Percentiles rank a stretch among this genome's conserved stretches.
Conservation (phyloP, 2,797 vertebrate species). For the Megalops cyprinoides region DNA sequence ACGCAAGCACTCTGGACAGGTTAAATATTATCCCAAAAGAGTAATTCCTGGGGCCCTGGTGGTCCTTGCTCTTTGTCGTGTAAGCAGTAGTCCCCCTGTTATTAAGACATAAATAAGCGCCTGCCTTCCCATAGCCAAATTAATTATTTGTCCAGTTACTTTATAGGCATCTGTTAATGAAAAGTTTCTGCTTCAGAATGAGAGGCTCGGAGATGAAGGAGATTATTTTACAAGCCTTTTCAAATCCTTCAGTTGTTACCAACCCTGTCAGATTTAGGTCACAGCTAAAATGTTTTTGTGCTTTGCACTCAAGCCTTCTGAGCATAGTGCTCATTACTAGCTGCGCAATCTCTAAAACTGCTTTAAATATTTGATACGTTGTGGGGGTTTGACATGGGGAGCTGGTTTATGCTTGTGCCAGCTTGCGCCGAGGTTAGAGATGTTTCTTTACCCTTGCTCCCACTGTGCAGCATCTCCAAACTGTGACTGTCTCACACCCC, state of each 20-base stretch:
- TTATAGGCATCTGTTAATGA: neutral
- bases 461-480: neutral
- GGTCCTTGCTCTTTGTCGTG: neutral
- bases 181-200: neutral
- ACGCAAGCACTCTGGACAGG: neutral
- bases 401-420: neutral
- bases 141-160: conserved; percentile 28
- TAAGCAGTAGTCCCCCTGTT: too few species aligned
- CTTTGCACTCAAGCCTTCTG: neutral
- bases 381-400: neutral
- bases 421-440: conserved; percentile 11
- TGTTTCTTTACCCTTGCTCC: neutral
- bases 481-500: neutral
- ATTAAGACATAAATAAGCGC: too few species aligned
- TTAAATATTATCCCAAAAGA: conserved; percentile 42
- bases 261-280: conserved; percentile 22
- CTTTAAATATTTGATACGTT: neutral
- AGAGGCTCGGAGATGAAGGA: neutral
- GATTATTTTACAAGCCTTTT: conserved; percentile 22
- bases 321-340: neutral
- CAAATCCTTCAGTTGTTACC: conserved; percentile 13
- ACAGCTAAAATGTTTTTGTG: conserved; percentile 18
- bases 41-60: conserved; percentile 7
- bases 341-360: neutral
- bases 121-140: conserved; percentile 8